These are phyloP conservation scores for Seira ritae DNA, from an alignment of 2,888 invertebrate genomes.

Conservation along the genomic window DNA sequence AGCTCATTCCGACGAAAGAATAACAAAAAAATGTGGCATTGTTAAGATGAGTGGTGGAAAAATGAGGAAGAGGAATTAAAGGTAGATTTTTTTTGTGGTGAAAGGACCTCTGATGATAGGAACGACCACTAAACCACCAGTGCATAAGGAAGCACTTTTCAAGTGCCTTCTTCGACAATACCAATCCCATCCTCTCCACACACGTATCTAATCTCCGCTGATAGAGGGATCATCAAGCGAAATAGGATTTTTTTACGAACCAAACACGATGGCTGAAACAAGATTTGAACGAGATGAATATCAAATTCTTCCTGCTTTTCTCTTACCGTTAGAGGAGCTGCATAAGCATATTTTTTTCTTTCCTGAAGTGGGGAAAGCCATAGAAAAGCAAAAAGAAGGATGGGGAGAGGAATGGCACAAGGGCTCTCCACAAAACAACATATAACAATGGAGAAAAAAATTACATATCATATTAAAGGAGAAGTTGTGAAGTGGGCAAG, in stretches of 20 bases:
- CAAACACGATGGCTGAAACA: not conserved
- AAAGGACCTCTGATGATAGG: constrained; percentile 3
- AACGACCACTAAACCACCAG: not conserved
- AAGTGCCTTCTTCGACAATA: not conserved
- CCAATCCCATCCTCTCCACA: not conserved
- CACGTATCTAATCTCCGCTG: not conserved
- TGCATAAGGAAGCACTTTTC: not conserved
- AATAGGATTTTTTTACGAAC: not conserved
- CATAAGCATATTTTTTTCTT: constrained; percentile 4
- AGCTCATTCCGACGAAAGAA: too few relatives aligned
- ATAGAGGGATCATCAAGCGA: not conserved
- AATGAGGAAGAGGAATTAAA: not conserved
- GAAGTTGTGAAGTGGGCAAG: constrained; percentile 1
- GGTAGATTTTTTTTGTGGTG: too few relatives aligned
- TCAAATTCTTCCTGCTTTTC: constrained; percentile 1
- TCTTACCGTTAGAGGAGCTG: not conserved
- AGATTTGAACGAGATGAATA: constrained; percentile 9
- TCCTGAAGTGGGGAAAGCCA: not conserved
- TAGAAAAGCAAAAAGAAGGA: not conserved
- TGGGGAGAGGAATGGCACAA: constrained; percentile 21
- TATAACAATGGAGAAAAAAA: constrained; percentile 22
- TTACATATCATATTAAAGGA: not conserved
- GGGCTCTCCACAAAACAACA: constrained; percentile 39
- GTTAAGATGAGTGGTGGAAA: not conserved
- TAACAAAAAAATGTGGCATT: too few relatives aligned